A percentile compares a stretch with the other conserved stretches of the same genome.
Evolutionary conservation across 1,140 invertebrate genomes (phyloP).

Genomic region (Conus betulinus): DNA sequence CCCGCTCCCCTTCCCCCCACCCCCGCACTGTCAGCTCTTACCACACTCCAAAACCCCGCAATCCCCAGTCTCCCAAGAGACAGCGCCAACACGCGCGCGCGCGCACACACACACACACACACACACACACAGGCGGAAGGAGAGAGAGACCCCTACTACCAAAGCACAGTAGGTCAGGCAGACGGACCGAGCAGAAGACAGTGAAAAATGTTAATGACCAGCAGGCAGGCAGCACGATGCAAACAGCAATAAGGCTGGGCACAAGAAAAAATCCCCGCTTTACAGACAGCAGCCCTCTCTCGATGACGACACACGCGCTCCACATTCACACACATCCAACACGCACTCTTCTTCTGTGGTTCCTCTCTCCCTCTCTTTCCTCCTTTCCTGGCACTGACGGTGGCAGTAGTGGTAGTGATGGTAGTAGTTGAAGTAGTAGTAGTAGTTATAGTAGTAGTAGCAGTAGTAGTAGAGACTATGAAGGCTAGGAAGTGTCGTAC

Average conservation of each 20-base stretch:
- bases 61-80: not conserved
- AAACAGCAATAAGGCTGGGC: conserved; percentile 12
- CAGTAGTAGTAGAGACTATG: no score
- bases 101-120: not conserved
- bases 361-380: no score
- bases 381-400: not conserved
- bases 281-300: not conserved
- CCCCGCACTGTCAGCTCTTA: not conserved
- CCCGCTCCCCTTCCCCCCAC: not conserved
- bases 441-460: no score
- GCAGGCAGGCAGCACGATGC: not conserved
- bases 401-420: conserved; percentile 6
- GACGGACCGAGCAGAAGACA: not conserved
- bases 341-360: not conserved
- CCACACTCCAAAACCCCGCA: not conserved
- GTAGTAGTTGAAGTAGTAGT: not conserved
- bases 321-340: not conserved
- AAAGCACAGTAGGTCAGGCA: not conserved
- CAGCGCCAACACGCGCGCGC: not conserved
- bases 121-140: not conserved
- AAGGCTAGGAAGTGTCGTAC: not conserved
- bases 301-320: not conserved
- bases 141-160: not conserved
- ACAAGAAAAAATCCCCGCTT: not conserved
- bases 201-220: conserved; percentile 8